Base-by-base conservation (phyloP, 2,888 invertebrate genomes). In the Empis stercorea region DNA sequence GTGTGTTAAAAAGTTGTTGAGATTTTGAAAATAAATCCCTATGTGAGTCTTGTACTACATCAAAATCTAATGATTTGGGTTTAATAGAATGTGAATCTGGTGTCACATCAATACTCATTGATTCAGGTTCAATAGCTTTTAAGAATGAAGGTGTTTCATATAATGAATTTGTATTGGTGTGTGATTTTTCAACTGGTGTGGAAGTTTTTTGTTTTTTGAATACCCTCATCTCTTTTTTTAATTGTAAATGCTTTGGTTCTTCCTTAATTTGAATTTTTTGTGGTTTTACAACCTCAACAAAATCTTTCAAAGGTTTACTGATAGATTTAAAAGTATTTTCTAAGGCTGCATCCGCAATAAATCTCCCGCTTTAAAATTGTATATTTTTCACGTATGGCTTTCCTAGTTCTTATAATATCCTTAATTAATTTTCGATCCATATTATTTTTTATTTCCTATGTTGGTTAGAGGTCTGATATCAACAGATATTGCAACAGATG, bases 391-490 rank as follows among this genome's bases (percentile, higher is more conserved):
- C 30, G 17, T 39, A 47, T 30, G 30, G 10, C n/a, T 17, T 43
- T 47, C 17, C 43, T 14, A 15, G 39, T 38, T 43, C 44, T 43
- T 37, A 47, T 39, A n/a, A 44, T 15, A n/a, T 44, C 20, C 39
- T 43, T 43, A 10, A 47, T 37, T 13, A 43, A 13, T 32, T 43
- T 6, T 30, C 30, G 16, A 30, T 48, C 23, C 43, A 44, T 47
- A 17, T 15, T 15, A 4, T 20, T 32, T 13, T 36, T 9, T 9
- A 11, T 11, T 43, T 9, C 4, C 15, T 34, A 17, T 20, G 11
- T 17, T n/a, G n/a, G n/a, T n/a, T n/a, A n/a, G n/a, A 27, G 38
- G 4, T 17, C 44, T 37, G 37, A 3, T 39, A 16, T 45, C 13
- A 13, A 10, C 10, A 36, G n/a, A 14, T 20, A 9, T 32, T 20